Evolutionary conservation across 2,797 vertebrate genomes (phyloP).

Genomic region (Sciurus carolinensis): DNA sequence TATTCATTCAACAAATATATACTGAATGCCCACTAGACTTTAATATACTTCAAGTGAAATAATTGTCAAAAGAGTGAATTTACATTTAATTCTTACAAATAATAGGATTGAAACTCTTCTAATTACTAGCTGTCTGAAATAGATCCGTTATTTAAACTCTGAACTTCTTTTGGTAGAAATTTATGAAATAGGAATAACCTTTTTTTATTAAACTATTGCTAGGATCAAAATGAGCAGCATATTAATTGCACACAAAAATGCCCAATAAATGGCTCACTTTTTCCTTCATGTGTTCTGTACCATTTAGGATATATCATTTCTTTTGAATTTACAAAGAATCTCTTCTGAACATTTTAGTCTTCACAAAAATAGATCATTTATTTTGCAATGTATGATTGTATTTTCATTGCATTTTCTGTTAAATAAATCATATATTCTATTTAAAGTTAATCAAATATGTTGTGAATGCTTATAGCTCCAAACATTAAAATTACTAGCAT

Average conservation of each 20-base stretch:
- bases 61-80: neutral
- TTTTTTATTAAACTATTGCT: neutral
- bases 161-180: neutral
- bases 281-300: neutral
- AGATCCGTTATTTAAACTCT: neutral
- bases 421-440: neutral
- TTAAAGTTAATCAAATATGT: neutral
- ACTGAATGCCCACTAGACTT: neutral
- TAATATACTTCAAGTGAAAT: neutral
- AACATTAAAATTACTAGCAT: neutral
- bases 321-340: neutral
- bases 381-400: neutral
- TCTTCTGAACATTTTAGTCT: neutral
- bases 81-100: neutral
- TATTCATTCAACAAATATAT: neutral
- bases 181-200: neutral
- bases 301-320: neutral
- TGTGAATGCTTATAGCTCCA: neutral
- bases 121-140: neutral
- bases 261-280: neutral
- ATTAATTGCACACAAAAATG: neutral
- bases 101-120: neutral
- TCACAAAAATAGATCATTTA: neutral
- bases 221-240: neutral
- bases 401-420: neutral